These are phyloP conservation scores for Eumaeus atala DNA, from an alignment of 1,140 invertebrate genomes.

Conservation along the genomic window DNA sequence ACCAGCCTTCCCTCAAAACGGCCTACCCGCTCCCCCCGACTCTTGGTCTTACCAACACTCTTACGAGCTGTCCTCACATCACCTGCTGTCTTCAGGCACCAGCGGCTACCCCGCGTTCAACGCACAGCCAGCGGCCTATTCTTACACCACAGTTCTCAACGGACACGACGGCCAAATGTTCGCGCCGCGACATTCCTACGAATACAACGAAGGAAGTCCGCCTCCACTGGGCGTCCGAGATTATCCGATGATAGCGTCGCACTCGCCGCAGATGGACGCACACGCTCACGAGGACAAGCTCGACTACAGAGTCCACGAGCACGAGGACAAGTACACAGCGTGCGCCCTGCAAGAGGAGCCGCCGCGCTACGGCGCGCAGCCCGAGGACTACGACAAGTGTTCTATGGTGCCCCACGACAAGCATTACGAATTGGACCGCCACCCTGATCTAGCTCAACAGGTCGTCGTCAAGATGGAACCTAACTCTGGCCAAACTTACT, in stretches of 20 bases:
- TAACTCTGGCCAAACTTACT: constrained; percentile 76
- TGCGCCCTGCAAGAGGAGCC: constrained; percentile 77
- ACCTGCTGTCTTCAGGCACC: constrained; percentile 81
- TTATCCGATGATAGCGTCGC: constrained; percentile 79
- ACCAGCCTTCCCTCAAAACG: constrained; percentile 79
- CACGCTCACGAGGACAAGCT: constrained; percentile 73
- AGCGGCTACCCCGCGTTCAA: constrained; percentile 78
- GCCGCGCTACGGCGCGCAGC: constrained; percentile 70
- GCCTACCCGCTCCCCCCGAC: constrained; percentile 79
- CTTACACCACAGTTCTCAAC: constrained; percentile 80
- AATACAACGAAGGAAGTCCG: constrained; percentile 78
- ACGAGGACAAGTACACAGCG: constrained; percentile 73
- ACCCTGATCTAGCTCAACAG: constrained; percentile 67
- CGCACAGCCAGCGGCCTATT: constrained; percentile 71
- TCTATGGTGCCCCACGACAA: constrained; percentile 72
- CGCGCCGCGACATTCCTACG: constrained; percentile 72
- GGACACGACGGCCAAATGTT: constrained; percentile 81
- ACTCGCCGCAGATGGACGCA: constrained; percentile 77
- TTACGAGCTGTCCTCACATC: constrained; percentile 83
- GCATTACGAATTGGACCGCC: constrained; percentile 72
- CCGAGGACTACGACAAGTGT: constrained; percentile 75
- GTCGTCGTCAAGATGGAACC: constrained; percentile 79
- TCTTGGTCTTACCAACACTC: constrained; percentile 85
- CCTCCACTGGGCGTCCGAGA: constrained; percentile 76
- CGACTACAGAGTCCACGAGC: constrained; percentile 65